Base-by-base conservation (phyloP, 2,888 invertebrate genomes). In the Caenorhabditis sp. region DNA sequence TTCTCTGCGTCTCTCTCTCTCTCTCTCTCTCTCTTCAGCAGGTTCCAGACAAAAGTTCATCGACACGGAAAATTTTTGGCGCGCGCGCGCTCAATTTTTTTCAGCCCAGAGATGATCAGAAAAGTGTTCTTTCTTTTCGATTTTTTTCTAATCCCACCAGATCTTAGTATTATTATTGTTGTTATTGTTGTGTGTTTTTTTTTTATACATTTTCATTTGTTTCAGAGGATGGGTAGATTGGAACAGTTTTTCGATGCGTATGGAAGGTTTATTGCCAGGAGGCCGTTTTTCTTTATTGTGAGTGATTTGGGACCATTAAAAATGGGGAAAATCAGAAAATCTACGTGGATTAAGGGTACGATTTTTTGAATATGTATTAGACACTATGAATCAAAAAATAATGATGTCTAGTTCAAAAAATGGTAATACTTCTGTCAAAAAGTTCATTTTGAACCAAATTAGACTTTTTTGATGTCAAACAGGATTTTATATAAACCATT, bases 241-340 rank as follows among this genome's bases (percentile, higher is more conserved):
- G 85, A 85, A 64, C 70, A 72, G 57, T 77, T 76, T 59, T 86
- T 84, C 76, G 76, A 84, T 59, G 57, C 59, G 27, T 86, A 86
- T 65, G 86, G 86, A 21, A 76, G 78, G 23, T 79, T 76, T 61
- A 67, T 86, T 14, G 83, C 85, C 2, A 60, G 81, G 25, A 79
- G 83, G 69, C 86, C 86, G 0, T 82, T 82, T 69, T 84, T 84
- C 5, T 86, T 86, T 59, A 78, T 85, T 63, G 85, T 85, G 63
- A 77, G 78, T 81, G n/a, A n/a, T 25, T 54, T 53, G 50, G 50
- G 50, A 14, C n/a, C n/a, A n/a, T 17, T 17, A 20, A 20, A 14
- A 3, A 3, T n/a, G 14, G 50, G 17, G 50, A 4, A 8, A 50
- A 50, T 5, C n/a, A 3, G 5, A 20, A 50, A n/a, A n/a, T n/a